These are phyloP conservation scores for Nesogale talazaci DNA, from an alignment of 2,113 vertebrate species.

Conservation along the genomic window DNA sequence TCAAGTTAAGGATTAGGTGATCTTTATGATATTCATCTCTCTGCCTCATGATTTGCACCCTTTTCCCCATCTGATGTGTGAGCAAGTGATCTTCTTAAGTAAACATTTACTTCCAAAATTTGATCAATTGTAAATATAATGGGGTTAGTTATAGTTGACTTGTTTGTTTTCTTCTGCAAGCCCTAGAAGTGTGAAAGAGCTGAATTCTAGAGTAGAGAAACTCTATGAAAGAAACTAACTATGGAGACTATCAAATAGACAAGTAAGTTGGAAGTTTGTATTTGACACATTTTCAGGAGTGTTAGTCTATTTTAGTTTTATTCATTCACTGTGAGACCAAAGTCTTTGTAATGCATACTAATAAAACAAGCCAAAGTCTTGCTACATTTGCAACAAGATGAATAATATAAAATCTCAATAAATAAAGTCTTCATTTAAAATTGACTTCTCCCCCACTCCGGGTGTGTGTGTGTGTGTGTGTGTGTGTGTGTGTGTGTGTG, in stretches of 20 bases:
- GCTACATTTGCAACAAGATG: background rate
- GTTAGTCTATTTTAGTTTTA: background rate
- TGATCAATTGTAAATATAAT: background rate
- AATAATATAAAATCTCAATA: background rate
- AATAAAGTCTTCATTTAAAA: conserved; percentile 42
- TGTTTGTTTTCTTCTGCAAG: background rate
- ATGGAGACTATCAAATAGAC: background rate
- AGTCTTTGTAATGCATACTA: background rate
- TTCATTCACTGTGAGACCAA: conserved; percentile 5
- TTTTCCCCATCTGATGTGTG: background rate
- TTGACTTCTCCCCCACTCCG: too few species aligned
- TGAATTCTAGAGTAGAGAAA: background rate
- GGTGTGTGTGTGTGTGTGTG: too few species aligned
- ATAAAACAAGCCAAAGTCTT: background rate
- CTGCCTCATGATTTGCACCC: background rate
- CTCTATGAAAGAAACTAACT: background rate
- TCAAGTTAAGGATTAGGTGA: background rate
- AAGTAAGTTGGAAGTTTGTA: background rate
- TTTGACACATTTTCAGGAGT: conserved; percentile 20
- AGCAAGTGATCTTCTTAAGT: background rate
- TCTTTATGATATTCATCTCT: background rate
- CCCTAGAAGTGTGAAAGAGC: background rate
- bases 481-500: too few species aligned
- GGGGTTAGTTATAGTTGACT: background rate
- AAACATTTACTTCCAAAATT: background rate